Percentiles rank a stretch among this genome's conserved stretches.
Conservation (phyloP, 2,888 invertebrate genomes). For the Netelia fuscicornis region DNA sequence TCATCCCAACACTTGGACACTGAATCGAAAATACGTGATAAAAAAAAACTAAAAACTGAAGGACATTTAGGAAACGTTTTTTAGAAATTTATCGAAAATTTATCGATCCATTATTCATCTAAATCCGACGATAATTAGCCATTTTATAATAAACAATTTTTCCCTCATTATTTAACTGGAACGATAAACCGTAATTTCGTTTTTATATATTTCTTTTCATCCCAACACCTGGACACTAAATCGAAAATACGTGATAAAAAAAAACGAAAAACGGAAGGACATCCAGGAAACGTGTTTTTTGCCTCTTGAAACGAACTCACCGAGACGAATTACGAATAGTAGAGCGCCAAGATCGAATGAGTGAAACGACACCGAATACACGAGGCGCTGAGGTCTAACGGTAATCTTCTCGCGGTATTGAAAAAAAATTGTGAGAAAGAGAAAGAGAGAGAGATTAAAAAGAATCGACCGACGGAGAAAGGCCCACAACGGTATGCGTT, state of each 20-base stretch:
- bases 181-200: background rate
- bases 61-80: background rate
- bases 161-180: no score
- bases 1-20: background rate
- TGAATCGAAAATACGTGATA: no score
- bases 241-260: no score
- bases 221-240: background rate
- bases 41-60: no score
- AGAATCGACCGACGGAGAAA: slow-evolving; percentile 59
- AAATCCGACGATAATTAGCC: no score
- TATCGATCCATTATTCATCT: no score
- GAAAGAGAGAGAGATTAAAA: slow-evolving; percentile 34
- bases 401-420: slow-evolving; percentile 27
- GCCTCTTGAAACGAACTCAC: background rate
- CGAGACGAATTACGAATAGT: slow-evolving; percentile 14
- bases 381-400: slow-evolving; percentile 61
- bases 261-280: no score
- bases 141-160: no score
- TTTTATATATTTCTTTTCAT: background rate
- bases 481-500: slow-evolving; percentile 64
- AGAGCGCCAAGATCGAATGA: slow-evolving; percentile 43
- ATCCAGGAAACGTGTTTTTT: background rate
- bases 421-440: slow-evolving; percentile 37
- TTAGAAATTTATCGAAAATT: background rate
- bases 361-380: slow-evolving; percentile 59